A percentile compares a stretch with the other conserved stretches of the same genome.
phyloP scores from a whole-genome alignment of 2,888 invertebrate genomes.

The Diploptera punctata region DNA sequence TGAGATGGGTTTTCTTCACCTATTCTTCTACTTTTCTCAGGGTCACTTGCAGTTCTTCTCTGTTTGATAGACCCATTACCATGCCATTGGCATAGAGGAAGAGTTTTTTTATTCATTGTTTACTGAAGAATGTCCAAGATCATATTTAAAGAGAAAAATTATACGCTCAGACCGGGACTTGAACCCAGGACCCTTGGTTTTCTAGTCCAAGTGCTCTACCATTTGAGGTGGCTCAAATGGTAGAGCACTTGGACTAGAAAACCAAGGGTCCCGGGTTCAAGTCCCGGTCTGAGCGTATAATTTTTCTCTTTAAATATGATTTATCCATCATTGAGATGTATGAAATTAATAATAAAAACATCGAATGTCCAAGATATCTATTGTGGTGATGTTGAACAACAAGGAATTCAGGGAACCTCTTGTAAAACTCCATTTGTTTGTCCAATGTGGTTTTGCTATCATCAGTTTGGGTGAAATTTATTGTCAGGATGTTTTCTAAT shows the following conservation, averaged over 20 bases:
- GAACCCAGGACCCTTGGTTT: no score
- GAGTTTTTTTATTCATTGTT: not conserved
- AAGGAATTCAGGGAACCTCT: not conserved
- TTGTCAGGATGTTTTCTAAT: not conserved
- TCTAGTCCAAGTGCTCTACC: no score
- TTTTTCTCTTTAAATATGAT: no score
- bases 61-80: not conserved
- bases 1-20: constrained; percentile 1
- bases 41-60: constrained; percentile 10
- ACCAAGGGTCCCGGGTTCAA: no score
- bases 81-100: not conserved
- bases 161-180: no score
- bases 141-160: no score
- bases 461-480: not conserved
- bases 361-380: not conserved
- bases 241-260: no score
- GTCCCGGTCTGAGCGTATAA: no score
- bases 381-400: not conserved
- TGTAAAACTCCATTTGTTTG: not conserved
- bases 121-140: no score
- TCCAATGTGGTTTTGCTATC: not conserved
- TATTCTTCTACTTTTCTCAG: not conserved
- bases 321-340: no score
- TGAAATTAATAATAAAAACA: no score
- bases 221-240: no score